Conservation (phyloP, 2,797 vertebrate genomes). For the Okamejei kenojei region DNA sequence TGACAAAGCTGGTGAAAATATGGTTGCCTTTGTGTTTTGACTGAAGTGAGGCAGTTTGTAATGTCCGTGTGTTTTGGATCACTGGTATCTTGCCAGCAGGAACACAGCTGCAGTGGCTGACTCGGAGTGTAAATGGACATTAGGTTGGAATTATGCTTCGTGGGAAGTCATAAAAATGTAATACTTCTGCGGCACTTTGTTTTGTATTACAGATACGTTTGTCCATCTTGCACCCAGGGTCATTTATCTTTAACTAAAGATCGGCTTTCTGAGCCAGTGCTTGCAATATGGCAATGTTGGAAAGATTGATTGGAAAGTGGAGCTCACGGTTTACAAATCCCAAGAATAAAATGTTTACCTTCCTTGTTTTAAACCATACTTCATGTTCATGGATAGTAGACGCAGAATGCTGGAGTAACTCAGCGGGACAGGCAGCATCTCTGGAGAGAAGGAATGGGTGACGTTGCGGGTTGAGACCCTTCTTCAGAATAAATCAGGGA, state of each 20-base stretch:
- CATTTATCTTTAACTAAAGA: not conserved
- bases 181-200: not conserved
- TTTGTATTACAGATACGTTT: not conserved
- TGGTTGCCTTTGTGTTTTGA: not conserved
- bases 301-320: not conserved
- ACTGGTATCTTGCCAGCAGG: not conserved
- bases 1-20: not conserved
- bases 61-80: not conserved
- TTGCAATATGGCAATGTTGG: not conserved
- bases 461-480: too few species aligned
- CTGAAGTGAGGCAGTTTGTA: not conserved
- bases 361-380: not conserved
- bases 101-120: not conserved
- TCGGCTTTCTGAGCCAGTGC: not conserved
- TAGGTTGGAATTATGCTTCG: not conserved
- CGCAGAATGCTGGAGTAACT: too few species aligned
- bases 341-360: not conserved
- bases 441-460: too few species aligned
- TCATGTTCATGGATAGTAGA: not conserved
- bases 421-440: too few species aligned
- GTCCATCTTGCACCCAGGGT: not conserved
- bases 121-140: conserved; percentile 7
- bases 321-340: not conserved
- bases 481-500: too few species aligned
- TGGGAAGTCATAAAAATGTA: not conserved